Conservation (phyloP, 2,888 invertebrate species). For the Eumerus sabulonum region DNA sequence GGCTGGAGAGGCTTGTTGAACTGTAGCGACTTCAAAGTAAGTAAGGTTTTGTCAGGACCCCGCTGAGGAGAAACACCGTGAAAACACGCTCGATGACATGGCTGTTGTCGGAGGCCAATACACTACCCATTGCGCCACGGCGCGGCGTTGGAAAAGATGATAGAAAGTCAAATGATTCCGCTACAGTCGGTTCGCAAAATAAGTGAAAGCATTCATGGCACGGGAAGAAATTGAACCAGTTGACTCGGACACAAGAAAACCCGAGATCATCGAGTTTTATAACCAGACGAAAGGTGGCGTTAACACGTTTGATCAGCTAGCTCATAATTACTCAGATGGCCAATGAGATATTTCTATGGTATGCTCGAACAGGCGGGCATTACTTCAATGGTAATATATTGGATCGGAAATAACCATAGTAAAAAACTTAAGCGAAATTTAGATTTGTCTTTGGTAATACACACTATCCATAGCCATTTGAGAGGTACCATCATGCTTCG, state of each 20-base stretch:
- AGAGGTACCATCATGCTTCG: slow-evolving; percentile 19
- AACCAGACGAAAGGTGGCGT: slow-evolving; percentile 28
- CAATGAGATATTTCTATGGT: slow-evolving; percentile 37
- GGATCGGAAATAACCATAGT: slow-evolving; percentile 7
- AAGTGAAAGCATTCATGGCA: slow-evolving; percentile 69
- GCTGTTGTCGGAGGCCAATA: too few species aligned
- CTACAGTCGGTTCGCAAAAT: slow-evolving; percentile 70
- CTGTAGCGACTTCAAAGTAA: too few species aligned
- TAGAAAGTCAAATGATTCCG: too few species aligned
- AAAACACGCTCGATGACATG: too few species aligned
- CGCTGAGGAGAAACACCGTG: too few species aligned
- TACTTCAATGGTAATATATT: slow-evolving; percentile 26
- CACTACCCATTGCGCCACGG: too few species aligned
- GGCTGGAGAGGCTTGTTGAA: too few species aligned
- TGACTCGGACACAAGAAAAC: slow-evolving; percentile 21
- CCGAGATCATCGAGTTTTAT: slow-evolving; percentile 24
- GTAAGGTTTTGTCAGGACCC: too few species aligned
- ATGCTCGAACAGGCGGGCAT: slow-evolving; percentile 38
- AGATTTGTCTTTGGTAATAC: slow-evolving; percentile 24
- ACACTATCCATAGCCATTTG: slow-evolving; percentile 23
- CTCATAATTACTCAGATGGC: slow-evolving; percentile 34
- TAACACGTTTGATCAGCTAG: too few species aligned
- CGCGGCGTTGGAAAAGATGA: too few species aligned
- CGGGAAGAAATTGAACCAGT: slow-evolving; percentile 66
- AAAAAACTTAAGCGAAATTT: slow-evolving; percentile 14